Evolutionary conservation across 2,113 vertebrate species (phyloP), one percentile per base, ranked within the genome.

Genomic region (Megalops atlanticus): DNA sequence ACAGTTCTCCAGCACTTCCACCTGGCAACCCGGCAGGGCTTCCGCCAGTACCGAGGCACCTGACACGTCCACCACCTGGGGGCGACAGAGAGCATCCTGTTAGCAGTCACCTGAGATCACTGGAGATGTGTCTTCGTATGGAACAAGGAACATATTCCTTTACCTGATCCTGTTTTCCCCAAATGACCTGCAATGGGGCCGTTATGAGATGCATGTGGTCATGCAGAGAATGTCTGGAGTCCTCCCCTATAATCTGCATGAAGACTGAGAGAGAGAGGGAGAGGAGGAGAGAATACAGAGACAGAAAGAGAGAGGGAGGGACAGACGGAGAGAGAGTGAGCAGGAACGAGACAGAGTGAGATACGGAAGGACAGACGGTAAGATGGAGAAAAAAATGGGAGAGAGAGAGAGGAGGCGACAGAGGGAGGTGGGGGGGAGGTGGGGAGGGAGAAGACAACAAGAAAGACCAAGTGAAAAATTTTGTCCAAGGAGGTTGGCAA

Each of bases 1-100:
- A 0, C 98, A 99, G 90, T 97, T 98, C 81, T 99, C 97, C 91
- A 99, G 92, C 84, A 99, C 89, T 84, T 98, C 96, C 82, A 97
- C 94, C 0, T 93, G 94, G 91, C 96, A 96, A 77, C 91, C 90
- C 0, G 94, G 87, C 38, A 99, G 88, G 0, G 92, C 85, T 0
- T 92, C 93, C 0, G 93, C 89, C 82, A 99, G 85, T 71, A 96
- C 86, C 5, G 90, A 85, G 0, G 95, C 96, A 0, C 97, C 97
- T 15, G 97, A 97, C 45, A 97, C 96, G 86, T 98, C 95, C 33
- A 98, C 91, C 52, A 99, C 95, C 98, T 98, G 45, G 0, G 72
- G 41, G 78, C 74, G 1, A 45, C 11, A 58, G 86, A 41, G 78
- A n/a, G n/a, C n/a, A n/a, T n/a, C n/a, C n/a, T n/a, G n/a, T n/a